Evolutionary conservation across 2,888 invertebrate genomes (phyloP).

Genomic region (Phengaris alcon): DNA sequence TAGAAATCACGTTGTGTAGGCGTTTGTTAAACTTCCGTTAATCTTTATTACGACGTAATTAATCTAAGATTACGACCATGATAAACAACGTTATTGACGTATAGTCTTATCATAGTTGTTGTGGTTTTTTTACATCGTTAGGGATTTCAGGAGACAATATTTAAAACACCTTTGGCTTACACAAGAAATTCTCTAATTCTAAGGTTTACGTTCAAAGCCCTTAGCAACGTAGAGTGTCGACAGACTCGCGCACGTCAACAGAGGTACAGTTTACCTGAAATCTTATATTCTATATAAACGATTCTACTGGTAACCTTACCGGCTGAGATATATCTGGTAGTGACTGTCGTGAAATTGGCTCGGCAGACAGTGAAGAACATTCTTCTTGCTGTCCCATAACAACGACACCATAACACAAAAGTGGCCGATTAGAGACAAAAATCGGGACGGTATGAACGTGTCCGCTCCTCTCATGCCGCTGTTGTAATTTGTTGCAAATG

Average conservation of each 20-base stretch:
- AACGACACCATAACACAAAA: slow-evolving; percentile 82
- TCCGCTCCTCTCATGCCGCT: slow-evolving; percentile 68
- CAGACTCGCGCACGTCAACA: not conserved
- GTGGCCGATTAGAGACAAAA: slow-evolving; percentile 84
- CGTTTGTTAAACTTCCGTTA: not conserved
- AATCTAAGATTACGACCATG: too few relatives aligned
- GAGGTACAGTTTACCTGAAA: not conserved
- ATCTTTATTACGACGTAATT: not conserved
- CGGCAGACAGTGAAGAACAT: slow-evolving; percentile 75
- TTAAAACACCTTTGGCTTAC: not conserved
- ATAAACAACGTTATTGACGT: not conserved
- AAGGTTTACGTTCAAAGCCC: not conserved
- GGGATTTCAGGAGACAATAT: not conserved
- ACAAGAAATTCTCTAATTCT: not conserved
- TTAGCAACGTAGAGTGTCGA: not conserved
- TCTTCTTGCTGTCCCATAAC: slow-evolving; percentile 82
- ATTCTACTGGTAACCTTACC: slow-evolving; percentile 59
- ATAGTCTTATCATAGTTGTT: not conserved
- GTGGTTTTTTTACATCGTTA: not conserved
- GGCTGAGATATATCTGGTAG: slow-evolving; percentile 79
- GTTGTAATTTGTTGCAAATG: slow-evolving; percentile 29
- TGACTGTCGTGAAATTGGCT: slow-evolving; percentile 66
- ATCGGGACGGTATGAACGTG: slow-evolving; percentile 82
- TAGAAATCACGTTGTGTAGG: not conserved
- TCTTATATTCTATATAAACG: too few relatives aligned